Evolutionary conservation across 2,797 vertebrate species (phyloP).

Genomic region (Steatocranus sp.): DNA sequence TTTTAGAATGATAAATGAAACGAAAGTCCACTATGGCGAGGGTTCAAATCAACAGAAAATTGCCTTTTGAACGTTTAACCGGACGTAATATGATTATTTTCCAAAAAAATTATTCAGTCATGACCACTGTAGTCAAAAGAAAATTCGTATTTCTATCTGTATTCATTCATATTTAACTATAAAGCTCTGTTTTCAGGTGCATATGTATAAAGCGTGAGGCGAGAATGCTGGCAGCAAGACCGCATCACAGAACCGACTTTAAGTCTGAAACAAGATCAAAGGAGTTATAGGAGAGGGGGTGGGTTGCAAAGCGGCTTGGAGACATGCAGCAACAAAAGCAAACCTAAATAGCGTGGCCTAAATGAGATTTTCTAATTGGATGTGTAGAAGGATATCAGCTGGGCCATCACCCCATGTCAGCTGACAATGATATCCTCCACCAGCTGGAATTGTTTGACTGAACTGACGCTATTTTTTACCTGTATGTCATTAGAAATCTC

Average conservation of each 20-base stretch:
- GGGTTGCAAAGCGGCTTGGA: not conserved
- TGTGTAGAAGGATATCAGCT: not conserved
- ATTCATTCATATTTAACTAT: not conserved
- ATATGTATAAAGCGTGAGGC: not conserved
- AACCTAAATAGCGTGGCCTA: not conserved
- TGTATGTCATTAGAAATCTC: not conserved
- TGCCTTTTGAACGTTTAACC: not conserved
- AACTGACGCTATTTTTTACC: not conserved
- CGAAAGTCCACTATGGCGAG: not conserved
- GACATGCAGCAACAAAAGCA: not conserved
- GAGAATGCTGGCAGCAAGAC: not conserved
- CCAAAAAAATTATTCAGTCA: not conserved
- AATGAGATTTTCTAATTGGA: not conserved
- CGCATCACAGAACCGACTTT: not conserved
- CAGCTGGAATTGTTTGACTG: not conserved
- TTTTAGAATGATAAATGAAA: not conserved
- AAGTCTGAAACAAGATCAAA: not conserved
- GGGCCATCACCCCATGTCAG: not conserved
- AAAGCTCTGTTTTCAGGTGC: not conserved
- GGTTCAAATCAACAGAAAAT: not conserved
- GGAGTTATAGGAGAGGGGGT: not conserved
- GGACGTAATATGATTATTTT: not conserved
- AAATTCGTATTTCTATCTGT: not conserved
- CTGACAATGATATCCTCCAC: not conserved
- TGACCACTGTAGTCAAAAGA: not conserved